These are phyloP conservation scores for Balearica regulorum DNA, from an alignment of 2,797 vertebrate genomes.

Conservation along the genomic window DNA sequence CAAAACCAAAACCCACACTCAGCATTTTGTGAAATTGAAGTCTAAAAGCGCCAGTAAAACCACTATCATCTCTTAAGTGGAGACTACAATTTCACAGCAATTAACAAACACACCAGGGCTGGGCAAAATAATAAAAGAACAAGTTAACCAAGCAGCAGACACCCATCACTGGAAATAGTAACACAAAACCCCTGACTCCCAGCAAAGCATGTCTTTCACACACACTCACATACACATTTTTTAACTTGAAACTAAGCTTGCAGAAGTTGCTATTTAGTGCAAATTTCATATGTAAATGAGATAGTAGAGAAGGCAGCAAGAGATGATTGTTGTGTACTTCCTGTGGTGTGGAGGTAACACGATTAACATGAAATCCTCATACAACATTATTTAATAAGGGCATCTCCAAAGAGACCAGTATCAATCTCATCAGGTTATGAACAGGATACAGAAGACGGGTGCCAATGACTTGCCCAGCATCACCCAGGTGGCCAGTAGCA, in stretches of 20 bases:
- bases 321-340: not conserved
- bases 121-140: not conserved
- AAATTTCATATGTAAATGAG: not conserved
- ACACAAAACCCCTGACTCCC: not conserved
- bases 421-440: not conserved
- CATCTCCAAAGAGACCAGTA: not conserved
- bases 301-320: not conserved
- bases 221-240: not conserved
- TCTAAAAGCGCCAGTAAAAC: not conserved
- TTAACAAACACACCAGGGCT: not conserved
- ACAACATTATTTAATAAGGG: not conserved
- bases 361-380: not conserved
- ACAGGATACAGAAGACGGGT: accelerated
- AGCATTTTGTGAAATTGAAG: not conserved
- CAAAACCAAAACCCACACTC: not conserved
- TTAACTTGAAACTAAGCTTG: not conserved
- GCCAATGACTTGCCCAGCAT: not conserved
- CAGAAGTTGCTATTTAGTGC: not conserved
- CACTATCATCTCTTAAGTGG: not conserved
- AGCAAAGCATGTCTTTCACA: not conserved
- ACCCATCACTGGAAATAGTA: not conserved
- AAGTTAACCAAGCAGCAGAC: not conserved
- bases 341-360: not conserved
- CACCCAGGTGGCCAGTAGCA: not conserved
- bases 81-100: not conserved